phyloP scores from a whole-genome alignment of 2,797 vertebrate species.

The Anolis apletophallus region DNA sequence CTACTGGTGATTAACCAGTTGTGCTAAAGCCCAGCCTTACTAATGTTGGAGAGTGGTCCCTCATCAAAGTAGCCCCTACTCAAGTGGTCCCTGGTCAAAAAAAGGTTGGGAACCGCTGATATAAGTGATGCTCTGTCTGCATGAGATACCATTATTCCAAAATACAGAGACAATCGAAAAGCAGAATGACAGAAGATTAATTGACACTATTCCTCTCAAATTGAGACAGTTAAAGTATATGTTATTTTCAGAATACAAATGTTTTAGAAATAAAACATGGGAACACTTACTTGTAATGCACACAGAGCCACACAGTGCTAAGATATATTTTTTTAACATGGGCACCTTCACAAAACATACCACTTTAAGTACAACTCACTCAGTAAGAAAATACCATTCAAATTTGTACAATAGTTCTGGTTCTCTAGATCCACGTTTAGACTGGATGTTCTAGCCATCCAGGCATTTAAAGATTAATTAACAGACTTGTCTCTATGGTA shows the following conservation, averaged over 20 bases:
- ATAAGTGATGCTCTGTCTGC: too few relatives aligned
- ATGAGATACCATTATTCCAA: neutral
- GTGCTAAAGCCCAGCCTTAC: too few relatives aligned
- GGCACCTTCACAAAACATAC: neutral
- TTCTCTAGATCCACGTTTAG: neutral
- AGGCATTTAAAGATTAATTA: conserved; percentile 11
- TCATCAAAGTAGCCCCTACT: too few relatives aligned
- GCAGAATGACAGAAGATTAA: too few relatives aligned
- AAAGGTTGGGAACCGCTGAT: too few relatives aligned
- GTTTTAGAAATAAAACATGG: neutral
- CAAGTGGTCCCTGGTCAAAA: too few relatives aligned
- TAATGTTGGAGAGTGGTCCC: too few relatives aligned
- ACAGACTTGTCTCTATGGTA: neutral
- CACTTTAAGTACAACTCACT: neutral
- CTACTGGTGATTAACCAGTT: too few relatives aligned
- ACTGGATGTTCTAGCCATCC: neutral
- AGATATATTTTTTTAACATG: neutral
- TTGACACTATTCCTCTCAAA: too few relatives aligned
- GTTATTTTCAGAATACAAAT: neutral
- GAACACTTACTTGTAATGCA: too few relatives aligned
- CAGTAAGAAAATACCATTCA: neutral
- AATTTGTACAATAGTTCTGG: neutral
- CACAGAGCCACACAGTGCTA: too few relatives aligned
- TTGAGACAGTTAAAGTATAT: too few relatives aligned
- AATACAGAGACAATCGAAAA: neutral